Evolutionary conservation across 2,888 invertebrate genomes (phyloP).

Genomic region (Nymphalis urticae): DNA sequence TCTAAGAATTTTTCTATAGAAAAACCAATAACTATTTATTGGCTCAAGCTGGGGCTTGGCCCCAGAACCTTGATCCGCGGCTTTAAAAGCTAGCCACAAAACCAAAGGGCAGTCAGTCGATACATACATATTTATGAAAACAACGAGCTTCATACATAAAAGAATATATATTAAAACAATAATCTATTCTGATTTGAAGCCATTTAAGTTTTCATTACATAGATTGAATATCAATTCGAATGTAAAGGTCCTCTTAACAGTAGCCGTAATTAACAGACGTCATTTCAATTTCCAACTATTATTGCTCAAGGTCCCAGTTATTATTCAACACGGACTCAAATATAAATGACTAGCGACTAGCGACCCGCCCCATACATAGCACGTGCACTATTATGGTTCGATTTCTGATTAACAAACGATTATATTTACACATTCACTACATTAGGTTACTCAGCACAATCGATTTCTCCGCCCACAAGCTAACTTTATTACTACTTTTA

Average conservation of each 20-base stretch:
- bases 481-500: too few species aligned
- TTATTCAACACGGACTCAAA: constrained; percentile 10
- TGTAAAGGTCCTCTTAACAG: constrained; percentile 48
- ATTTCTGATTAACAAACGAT: not conserved
- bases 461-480: too few species aligned
- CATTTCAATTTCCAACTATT: constrained; percentile 70
- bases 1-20: too few species aligned
- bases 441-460: too few species aligned
- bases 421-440: too few species aligned
- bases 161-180: not conserved
- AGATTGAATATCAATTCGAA: constrained; percentile 20
- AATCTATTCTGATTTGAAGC: constrained; percentile 4
- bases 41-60: too few species aligned
- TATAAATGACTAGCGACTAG: constrained; percentile 1
- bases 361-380: not conserved
- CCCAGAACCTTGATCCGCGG: too few species aligned
- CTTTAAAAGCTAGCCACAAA: too few species aligned
- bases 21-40: too few species aligned
- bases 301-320: constrained; percentile 42
- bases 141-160: too few species aligned
- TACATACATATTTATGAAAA: too few species aligned
- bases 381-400: not conserved
- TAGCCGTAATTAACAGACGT: constrained; percentile 69
- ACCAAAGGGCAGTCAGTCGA: too few species aligned
- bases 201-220: constrained; percentile 21